Base-by-base conservation (phyloP, 2,888 invertebrate genomes). In the Drosophila aldrichi region DNA sequence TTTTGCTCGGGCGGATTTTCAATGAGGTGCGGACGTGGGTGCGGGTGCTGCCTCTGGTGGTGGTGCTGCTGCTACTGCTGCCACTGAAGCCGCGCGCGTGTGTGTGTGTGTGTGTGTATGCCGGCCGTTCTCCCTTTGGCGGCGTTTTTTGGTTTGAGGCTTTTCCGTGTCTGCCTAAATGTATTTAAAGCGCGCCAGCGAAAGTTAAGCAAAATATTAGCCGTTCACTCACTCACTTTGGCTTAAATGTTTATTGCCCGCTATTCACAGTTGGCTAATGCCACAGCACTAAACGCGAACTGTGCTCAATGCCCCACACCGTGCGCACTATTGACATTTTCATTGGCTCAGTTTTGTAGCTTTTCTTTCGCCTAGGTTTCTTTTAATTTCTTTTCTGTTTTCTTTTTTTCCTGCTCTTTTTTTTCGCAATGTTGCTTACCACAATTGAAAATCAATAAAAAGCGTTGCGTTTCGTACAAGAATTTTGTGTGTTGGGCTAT, bases 401-500 rank as follows among this genome's bases (percentile, higher is more conserved):
- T 70, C 58, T 54, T 14, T 16, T 0, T 22, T 54, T 72, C 66
- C 57, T 48, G 41, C 6, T 12, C 9, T 29, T 36, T 25, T 25
- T 46, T 57, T 70, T 63, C 56, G 73, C 82, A 69, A 67, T 67
- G 34, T 61, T 72, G 85, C 89, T 85, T 85, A 89, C 89, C 89
- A 84, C 82, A 86, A 78, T 77, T 80, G 77, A 86, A 86, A 86
- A 89, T 89, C 85, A 88, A 89, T 88, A 86, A 80, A 84, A 82
- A 54, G 60, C 62, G 69, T 49, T 64, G 12, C 22, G 41, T 59
- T 64, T 44, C 18, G 22, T 22, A 46, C 55, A 48, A 55, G 40
- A 71, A 20, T 57, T 41, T 25, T 51, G 38, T 29, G 29, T 41
- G 48, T 57, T 40, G 54, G 52, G 55, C 68, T 70, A 70, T 55